phyloP scores from a whole-genome alignment of 1,140 invertebrate genomes.

The Trichonephila inaurata region DNA sequence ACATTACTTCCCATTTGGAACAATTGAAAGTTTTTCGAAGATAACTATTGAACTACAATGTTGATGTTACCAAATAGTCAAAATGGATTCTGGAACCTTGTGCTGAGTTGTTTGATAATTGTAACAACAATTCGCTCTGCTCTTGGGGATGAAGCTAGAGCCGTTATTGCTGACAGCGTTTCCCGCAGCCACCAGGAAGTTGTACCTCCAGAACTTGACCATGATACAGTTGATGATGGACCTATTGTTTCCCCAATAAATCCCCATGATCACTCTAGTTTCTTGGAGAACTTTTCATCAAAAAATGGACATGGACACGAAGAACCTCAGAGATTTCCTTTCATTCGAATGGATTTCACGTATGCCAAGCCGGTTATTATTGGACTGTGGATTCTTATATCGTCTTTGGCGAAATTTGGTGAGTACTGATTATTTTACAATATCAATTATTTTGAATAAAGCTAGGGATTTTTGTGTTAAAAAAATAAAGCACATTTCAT shows the following conservation, averaged over 20 bases:
- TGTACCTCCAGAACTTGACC: constrained; percentile 59
- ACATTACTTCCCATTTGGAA: no score
- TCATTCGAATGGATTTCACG: constrained; percentile 66
- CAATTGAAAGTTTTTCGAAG: background rate
- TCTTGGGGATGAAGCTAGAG: constrained; percentile 45
- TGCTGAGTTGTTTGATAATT: background rate
- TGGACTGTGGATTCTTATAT: constrained; percentile 84
- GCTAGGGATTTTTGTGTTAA: no score
- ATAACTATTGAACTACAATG: background rate
- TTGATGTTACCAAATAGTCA: background rate
- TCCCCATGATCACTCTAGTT: constrained; percentile 20
- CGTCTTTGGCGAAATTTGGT: constrained; percentile 85
- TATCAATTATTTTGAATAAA: background rate
- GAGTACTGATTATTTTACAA: constrained; percentile 78
- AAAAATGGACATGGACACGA: background rate
- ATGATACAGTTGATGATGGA: constrained; percentile 43
- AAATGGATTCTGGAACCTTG: background rate
- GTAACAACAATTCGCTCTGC: background rate
- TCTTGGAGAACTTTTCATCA: constrained; percentile 55
- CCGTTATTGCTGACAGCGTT: constrained; percentile 62
- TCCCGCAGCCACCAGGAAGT: constrained; percentile 64
- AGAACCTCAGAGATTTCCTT: constrained; percentile 41
- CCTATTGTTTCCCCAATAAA: constrained; percentile 61
- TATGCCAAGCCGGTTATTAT: constrained; percentile 83
- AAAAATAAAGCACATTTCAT: no score